Base-by-base conservation (phyloP, 2,113 vertebrate genomes). In the Neogale vison region DNA sequence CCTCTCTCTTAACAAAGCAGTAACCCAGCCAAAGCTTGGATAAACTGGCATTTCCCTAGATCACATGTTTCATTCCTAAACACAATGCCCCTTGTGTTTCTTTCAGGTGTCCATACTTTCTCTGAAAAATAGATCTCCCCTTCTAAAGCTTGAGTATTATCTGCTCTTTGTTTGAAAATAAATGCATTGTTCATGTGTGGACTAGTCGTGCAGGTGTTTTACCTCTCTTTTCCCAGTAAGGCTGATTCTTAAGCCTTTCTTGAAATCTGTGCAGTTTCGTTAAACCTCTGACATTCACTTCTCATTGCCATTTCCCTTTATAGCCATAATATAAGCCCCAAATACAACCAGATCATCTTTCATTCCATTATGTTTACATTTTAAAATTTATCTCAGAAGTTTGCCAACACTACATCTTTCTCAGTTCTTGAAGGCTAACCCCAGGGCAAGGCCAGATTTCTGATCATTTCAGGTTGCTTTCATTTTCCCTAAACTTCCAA, bases 11-110 rank as follows among this genome's bases (percentile, higher is more conserved):
- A 97, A 98, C 92, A 98, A 94, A 95, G 23, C 6, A 95, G 74
- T 93, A 96, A 91, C 77, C 83, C 95, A 92, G 87, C 97, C 97
- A 98, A 98, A 97, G 71, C 86, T 65, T 1, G 11, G 84, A 93
- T 96, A 98, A 98, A 98, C 82, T 96, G 97, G 87, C 94, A 95
- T 98, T 98, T 98, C 76, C 96, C 82, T 94, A 94, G 96, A 90
- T 98, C 52, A 96, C 93, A 65, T 92, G 82, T 98, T 95, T 96
- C 95, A 98, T 98, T 98, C 90, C 87, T 97, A 96, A 98, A 93
- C 79, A 97, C 92, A 97, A 95, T 94, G 93, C 88, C 92, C 87
- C 93, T 93, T 98, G 76, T 97, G 95, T 97, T 97, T 98, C 83
- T 95, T 92, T 96, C 81, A 90, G 96, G 92, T 97, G 94, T 94